Conservation (phyloP, 2,113 vertebrate genomes). For the Phalacrocorax brasilianus region DNA sequence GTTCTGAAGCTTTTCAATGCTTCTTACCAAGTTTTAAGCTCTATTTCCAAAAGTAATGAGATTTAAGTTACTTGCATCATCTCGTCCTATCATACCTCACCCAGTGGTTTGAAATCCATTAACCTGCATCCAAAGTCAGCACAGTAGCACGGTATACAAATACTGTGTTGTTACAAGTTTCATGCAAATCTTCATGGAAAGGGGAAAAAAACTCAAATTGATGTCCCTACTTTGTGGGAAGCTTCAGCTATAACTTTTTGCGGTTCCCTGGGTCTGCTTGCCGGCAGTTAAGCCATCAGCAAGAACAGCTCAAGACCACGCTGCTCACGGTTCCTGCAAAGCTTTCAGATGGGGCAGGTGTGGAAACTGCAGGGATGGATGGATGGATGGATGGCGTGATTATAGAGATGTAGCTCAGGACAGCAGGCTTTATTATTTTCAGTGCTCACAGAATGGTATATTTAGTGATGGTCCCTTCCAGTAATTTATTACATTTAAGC, state of each 20-base stretch:
- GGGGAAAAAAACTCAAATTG: not conserved
- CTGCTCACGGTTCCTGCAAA: not conserved
- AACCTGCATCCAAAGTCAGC: not conserved
- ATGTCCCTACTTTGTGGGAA: rapidly evolving
- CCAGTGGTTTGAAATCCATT: not conserved
- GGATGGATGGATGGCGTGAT: not conserved
- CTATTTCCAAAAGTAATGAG: not conserved
- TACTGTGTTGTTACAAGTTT: not conserved
- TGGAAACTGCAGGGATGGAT: not conserved
- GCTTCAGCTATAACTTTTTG: not conserved
- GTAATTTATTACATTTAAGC: not conserved
- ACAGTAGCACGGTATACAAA: rapidly evolving
- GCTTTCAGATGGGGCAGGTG: not conserved
- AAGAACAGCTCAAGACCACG: not conserved
- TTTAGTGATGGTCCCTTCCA: not conserved
- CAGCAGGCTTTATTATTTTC: not conserved
- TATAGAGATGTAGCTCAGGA: not conserved
- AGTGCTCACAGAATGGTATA: rapidly evolving
- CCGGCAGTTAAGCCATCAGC: not conserved
- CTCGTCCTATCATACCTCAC: rapidly evolving
- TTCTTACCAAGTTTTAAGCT: not conserved
- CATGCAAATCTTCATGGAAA: not conserved
- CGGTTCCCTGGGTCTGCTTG: rapidly evolving
- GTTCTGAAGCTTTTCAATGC: not conserved
- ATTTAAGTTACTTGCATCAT: not conserved